These are phyloP conservation scores for Sebastolobus alascanus DNA, from an alignment of 2,797 vertebrate genomes.

Conservation along the genomic window DNA sequence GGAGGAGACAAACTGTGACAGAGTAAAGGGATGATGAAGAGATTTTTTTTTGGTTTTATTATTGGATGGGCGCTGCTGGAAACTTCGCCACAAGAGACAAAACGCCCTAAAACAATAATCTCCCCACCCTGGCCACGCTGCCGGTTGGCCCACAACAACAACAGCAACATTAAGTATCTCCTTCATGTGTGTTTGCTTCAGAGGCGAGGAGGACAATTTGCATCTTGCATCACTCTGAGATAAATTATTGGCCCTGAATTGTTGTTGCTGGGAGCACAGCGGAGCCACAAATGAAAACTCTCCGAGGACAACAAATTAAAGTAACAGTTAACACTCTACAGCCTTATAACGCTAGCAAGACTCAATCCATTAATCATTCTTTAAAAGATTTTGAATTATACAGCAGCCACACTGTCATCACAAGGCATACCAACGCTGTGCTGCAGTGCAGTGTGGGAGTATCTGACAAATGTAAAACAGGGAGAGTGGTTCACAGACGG, in stretches of 20 bases:
- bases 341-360: conserved; percentile 47
- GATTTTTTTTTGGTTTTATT: conserved; percentile 50
- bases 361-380: conserved; percentile 49
- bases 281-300: conserved; percentile 65
- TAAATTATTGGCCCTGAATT: conserved; percentile 62
- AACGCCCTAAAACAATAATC: conserved; percentile 77
- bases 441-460: conserved; percentile 66
- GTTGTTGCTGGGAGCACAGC: conserved; percentile 50
- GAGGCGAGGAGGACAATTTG: conserved; percentile 65
- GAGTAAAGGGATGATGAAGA: conserved; percentile 76
- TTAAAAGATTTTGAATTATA: conserved; percentile 44
- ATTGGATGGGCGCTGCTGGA: conserved; percentile 76
- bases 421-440: conserved; percentile 36
- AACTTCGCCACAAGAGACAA: conserved; percentile 78
- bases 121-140: conserved; percentile 69
- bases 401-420: conserved; percentile 61
- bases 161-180: conserved; percentile 67
- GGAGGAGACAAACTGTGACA: conserved; percentile 54
- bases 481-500: conserved; percentile 68
- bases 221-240: conserved; percentile 72
- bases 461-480: conserved; percentile 74
- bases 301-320: conserved; percentile 60
- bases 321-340: conserved; percentile 42
- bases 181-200: conserved; percentile 67
- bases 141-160: conserved; percentile 74